phyloP scores from a whole-genome alignment of 1,140 invertebrate species.

The Aphis gossypii region DNA sequence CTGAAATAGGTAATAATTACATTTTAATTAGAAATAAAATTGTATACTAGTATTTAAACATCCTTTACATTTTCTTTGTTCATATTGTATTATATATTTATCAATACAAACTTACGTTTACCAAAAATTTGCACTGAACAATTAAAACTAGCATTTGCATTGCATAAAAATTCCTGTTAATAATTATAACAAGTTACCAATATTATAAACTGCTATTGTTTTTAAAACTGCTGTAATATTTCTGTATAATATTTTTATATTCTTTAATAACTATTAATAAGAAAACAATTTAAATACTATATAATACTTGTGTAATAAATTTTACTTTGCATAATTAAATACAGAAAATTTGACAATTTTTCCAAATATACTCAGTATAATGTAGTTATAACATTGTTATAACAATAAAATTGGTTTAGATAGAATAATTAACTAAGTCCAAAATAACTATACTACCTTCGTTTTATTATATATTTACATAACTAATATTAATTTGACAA shows the following conservation, averaged over 20 bases:
- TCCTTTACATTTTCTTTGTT: neutral
- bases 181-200: too few species aligned
- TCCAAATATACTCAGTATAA: neutral
- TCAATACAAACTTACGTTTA: neutral
- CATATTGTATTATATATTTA: neutral
- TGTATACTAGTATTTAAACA: neutral
- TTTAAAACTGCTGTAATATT: too few species aligned
- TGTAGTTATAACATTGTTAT: neutral
- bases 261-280: too few species aligned
- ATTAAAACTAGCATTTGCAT: too few species aligned
- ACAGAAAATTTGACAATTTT: neutral
- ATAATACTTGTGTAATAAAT: too few species aligned
- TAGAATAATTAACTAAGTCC: neutral
- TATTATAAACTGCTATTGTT: too few species aligned
- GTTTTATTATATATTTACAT: neutral
- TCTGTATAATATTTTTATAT: too few species aligned
- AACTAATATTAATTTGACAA: too few species aligned
- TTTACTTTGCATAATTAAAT: neutral
- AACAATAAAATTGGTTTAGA: neutral
- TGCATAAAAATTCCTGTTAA: too few species aligned
- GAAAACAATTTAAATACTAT: too few species aligned
- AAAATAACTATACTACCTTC: neutral
- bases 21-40: neutral
- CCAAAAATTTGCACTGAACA: neutral
- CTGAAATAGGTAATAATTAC: conserved; percentile 29